Evolutionary conservation across 2,888 invertebrate species (phyloP).

Genomic region (Noctua fimbriata): DNA sequence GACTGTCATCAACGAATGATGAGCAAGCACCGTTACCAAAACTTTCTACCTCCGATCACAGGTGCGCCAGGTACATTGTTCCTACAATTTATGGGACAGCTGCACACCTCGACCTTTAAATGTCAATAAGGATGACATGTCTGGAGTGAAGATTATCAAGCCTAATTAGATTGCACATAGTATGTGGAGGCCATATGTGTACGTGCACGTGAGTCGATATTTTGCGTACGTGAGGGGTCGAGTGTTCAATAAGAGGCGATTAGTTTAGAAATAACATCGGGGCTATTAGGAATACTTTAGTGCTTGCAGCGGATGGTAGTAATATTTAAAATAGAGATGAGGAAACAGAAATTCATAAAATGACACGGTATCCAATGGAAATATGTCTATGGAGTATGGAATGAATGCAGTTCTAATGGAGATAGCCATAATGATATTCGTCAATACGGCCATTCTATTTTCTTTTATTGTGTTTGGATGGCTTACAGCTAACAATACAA

Average conservation of each 20-base stretch:
- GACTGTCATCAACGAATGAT: slow-evolving; percentile 5
- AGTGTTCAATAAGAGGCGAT: slow-evolving; percentile 68
- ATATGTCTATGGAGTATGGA: not conserved
- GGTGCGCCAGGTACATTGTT: slow-evolving; percentile 36
- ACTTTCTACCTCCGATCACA: slow-evolving; percentile 10
- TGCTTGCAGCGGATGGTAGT: slow-evolving; percentile 3
- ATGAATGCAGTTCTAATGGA: not conserved
- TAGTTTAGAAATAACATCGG: slow-evolving; percentile 61
- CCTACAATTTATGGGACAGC: slow-evolving; percentile 37
- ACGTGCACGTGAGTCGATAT: slow-evolving; percentile 66
- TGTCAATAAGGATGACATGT: slow-evolving; percentile 56
- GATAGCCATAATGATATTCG: not conserved
- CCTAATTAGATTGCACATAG: slow-evolving; percentile 73
- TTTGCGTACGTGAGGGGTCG: slow-evolving; percentile 73
- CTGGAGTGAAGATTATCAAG: slow-evolving; percentile 62
- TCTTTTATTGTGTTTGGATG: no score
- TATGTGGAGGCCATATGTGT: slow-evolving; percentile 67
- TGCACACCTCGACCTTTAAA: slow-evolving; percentile 64
- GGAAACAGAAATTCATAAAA: not conserved
- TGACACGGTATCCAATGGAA: not conserved
- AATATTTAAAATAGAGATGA: slow-evolving; percentile 8
- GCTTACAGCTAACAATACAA: no score
- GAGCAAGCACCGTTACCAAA: slow-evolving; percentile 9
- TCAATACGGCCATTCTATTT: no score
- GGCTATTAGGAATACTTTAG: slow-evolving; percentile 40